Conservation (phyloP, 2,888 invertebrate genomes). For the Atethmia centrago region DNA sequence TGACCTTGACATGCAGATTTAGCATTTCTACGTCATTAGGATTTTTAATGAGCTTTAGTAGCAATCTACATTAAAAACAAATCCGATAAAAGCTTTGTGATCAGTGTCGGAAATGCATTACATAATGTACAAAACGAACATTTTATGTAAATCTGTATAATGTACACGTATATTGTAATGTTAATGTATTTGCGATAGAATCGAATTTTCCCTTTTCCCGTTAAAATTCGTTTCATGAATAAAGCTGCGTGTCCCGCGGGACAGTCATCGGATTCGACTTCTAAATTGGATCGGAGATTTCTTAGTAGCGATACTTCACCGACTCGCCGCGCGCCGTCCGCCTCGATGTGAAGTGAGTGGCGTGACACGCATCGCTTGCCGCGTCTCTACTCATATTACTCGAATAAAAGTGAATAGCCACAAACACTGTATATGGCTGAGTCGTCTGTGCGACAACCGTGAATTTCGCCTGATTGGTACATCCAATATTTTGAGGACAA, state of each 20-base stretch:
- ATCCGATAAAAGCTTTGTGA: not conserved
- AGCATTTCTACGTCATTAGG: not conserved
- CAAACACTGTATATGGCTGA: conserved; percentile 44
- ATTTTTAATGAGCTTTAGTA: not conserved
- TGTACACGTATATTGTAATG: conserved; percentile 54
- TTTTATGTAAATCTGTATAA: conserved; percentile 42
- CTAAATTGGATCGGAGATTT: conserved; percentile 86
- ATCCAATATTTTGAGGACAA: conserved; percentile 45
- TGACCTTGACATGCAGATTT: not conserved
- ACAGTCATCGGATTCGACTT: conserved; percentile 82
- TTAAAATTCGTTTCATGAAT: conserved; percentile 85
- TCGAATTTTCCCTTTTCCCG: conserved; percentile 76
- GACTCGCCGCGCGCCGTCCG: conserved; percentile 60
- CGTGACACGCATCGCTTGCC: conserved; percentile 67
- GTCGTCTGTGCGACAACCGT: conserved; percentile 54
- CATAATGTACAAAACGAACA: conserved; percentile 15
- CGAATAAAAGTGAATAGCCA: conserved; percentile 58
- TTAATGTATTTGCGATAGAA: conserved; percentile 73
- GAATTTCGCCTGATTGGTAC: conserved; percentile 59
- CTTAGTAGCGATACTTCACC: conserved; percentile 80
- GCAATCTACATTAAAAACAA: not conserved
- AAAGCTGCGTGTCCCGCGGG: conserved; percentile 82
- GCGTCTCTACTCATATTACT: conserved; percentile 57
- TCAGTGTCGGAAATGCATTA: not conserved
- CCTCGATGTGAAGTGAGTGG: conserved; percentile 70